Conservation (phyloP, 2,113 vertebrate species). For the Chitala chitala region DNA sequence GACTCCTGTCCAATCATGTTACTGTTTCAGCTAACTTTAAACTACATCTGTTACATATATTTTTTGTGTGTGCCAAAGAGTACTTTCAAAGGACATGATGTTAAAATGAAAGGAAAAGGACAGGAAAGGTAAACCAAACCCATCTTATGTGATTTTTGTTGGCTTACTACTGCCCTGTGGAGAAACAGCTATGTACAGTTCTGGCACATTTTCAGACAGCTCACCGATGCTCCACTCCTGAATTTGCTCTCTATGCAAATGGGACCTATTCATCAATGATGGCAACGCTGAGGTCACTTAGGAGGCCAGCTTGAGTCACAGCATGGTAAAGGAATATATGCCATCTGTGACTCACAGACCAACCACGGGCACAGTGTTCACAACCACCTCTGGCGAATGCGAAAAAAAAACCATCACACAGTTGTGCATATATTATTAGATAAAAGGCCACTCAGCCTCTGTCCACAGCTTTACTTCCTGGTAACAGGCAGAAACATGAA, state of each 20-base stretch:
- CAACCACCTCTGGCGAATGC: background rate
- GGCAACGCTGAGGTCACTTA: background rate
- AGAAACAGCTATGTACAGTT: background rate
- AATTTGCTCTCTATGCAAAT: background rate
- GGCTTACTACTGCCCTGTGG: background rate
- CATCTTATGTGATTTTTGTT: background rate
- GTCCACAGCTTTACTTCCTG: background rate
- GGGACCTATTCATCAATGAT: background rate
- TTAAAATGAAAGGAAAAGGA: background rate
- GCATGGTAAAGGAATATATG: background rate
- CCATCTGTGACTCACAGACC: conserved; percentile 6
- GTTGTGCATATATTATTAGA: background rate
- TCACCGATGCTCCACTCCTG: background rate
- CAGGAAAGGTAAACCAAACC: background rate
- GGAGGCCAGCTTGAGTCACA: background rate
- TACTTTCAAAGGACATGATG: background rate
- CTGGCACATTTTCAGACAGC: background rate
- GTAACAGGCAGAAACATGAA: background rate
- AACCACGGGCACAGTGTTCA: background rate
- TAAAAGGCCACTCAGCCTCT: background rate
- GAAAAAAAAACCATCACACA: too few species aligned
- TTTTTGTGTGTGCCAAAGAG: background rate
- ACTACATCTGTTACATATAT: background rate
- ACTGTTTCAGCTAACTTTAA: background rate
- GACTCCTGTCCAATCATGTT: background rate